phyloP scores from a whole-genome alignment of 1,140 invertebrate genomes.

The Tetramorium alpestre region DNA sequence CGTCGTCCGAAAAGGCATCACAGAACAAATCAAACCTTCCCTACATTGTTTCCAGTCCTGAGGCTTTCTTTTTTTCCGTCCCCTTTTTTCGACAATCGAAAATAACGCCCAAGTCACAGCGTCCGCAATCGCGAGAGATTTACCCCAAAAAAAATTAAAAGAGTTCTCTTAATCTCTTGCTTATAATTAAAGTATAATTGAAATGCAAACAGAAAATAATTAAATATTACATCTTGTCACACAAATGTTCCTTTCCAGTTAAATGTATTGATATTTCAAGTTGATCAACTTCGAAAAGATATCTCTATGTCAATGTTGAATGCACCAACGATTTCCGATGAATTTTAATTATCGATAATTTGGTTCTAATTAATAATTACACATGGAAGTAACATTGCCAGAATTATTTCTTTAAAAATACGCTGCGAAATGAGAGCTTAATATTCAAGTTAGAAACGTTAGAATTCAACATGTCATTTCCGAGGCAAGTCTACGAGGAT shows the following conservation, averaged over 20 bases:
- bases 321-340: background rate
- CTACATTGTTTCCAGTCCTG: constrained; percentile 78
- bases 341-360: background rate
- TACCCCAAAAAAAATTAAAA: background rate
- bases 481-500: background rate
- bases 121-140: constrained; percentile 20
- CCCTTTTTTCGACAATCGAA: constrained; percentile 60
- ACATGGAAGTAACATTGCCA: background rate
- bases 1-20: constrained; percentile 72
- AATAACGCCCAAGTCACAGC: background rate
- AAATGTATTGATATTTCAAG: background rate
- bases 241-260: background rate
- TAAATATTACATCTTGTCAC: background rate
- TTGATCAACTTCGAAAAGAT: background rate
- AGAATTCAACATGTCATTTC: background rate
- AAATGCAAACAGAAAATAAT: background rate
- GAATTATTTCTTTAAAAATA: background rate
- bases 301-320: background rate
- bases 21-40: constrained; percentile 83
- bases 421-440: background rate
- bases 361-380: background rate
- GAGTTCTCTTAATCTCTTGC: background rate
- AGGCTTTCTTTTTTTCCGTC: constrained; percentile 39
- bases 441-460: background rate
- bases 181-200: background rate